Base-by-base conservation (phyloP, 2,113 vertebrate genomes). In the Trichomycterus rosablanca region DNA sequence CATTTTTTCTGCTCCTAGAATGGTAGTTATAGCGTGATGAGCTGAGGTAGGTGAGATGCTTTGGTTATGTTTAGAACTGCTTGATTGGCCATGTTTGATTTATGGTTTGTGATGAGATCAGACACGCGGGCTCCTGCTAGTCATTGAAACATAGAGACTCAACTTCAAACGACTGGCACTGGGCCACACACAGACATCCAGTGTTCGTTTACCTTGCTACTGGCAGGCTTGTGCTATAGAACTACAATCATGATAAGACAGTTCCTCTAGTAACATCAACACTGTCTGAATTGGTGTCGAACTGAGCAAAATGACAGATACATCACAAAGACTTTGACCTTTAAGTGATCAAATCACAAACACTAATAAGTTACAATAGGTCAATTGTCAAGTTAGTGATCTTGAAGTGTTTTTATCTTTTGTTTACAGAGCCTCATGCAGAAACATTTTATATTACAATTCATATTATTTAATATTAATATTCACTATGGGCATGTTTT, bases 141-240 rank as follows among this genome's bases (percentile, higher is more conserved):
- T 68, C 56, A 66, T 28, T 56, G 67, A 57, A 66, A 66, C 56
- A 69, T 43, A 62, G 30, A 43, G 34, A 35, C 34, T 55, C 18
- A 44, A 73, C 58, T 59, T 70, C 71, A 70, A 70, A 67, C 15
- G n/a, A 14, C 15, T 66, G 67, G 63, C 67, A 8, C 30, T 7
- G 34, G 20, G 58, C 63, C 62, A 70, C 24, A 61, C n/a, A 68
- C 32, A 70, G 57, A 43, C 37, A 62, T 43, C 66, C 42, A 3
- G 43, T 20, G 16, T 42, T 56, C 35, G 63, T 59, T 24, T 50
- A 26, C n/a, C 19, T 48, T n/a, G 11, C 12, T 26, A 7, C 48
- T 43, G 46, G 45, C 28, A 53, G 34, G 46, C 37, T 69, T 50
- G 9, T 22, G 54, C 45, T 57, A 28, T 45, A 46, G 8, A 32